Conservation (phyloP, 2,113 vertebrate genomes). For the Petaurus breviceps region DNA sequence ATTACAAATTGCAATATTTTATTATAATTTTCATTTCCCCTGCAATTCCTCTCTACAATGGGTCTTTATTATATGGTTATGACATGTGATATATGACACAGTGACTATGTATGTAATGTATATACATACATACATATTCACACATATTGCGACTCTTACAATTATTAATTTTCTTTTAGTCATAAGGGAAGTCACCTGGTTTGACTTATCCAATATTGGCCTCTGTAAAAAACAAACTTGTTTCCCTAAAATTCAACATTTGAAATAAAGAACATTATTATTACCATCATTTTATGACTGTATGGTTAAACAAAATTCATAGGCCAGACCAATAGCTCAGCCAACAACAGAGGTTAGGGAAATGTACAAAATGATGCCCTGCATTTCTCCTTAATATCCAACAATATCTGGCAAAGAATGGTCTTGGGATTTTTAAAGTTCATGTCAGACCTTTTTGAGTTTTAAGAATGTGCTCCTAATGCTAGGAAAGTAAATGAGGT, state of each 20-base stretch:
- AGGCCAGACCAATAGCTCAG: neutral
- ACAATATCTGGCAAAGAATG: neutral
- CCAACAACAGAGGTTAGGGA: neutral
- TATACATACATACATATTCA: neutral
- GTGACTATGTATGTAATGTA: neutral
- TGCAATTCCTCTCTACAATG: neutral
- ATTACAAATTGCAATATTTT: neutral
- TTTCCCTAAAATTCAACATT: neutral
- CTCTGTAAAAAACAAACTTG: neutral
- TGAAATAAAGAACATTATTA: neutral
- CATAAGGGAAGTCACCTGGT: neutral
- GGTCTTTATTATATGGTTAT: neutral
- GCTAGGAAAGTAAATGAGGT: slow-evolving; percentile 4
- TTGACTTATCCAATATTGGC: neutral
- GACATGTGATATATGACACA: neutral
- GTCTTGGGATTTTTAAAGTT: neutral
- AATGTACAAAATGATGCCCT: neutral
- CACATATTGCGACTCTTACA: neutral
- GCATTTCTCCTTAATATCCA: neutral
- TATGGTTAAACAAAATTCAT: neutral
- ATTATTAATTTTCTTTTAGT: neutral
- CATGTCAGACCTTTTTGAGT: neutral
- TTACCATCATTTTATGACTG: neutral
- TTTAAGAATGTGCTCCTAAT: slow-evolving; percentile 5
- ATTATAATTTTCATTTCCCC: neutral